Evolutionary conservation across 53 echinoderm and acorn worm genomes (phyloP), one percentile per base, ranked within the genome.

Genomic region (Arbacia lixula): DNA sequence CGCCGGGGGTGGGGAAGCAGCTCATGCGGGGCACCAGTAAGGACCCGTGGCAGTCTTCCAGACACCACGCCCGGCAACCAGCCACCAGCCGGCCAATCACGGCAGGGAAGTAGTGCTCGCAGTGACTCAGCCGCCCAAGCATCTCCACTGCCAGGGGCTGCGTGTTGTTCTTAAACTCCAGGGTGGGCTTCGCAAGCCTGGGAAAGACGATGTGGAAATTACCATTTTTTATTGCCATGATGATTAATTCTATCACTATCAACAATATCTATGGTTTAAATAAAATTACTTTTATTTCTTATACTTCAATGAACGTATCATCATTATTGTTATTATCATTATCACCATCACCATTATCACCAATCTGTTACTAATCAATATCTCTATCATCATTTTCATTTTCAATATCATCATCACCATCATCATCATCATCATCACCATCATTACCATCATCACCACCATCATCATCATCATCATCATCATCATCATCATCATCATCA

Each of bases 1-100:
- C 94, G 17, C 99, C 99, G n/a, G 99, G 99, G 52, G 90, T 84
- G 24, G 94, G 94, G 84, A 94, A 98, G 25, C 91, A 98, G 49
- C 90, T 89, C 61, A 92, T 85, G 14, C 83, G 77, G 34, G 99
- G 94, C 6, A 92, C 68, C 39, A 98, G 81, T 10, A 84, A 57
- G 14, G 85, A 76, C 35, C 72, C 49, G 41, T 53, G 58, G 26
- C 67, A 68, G 41, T 77, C 86, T 33, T 67, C 83, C 38, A 49
- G 73, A 53, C 85, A 98, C 83, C 80, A 57, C 3, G 87, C 76
- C 76, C 62, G 36, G 29, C 94, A 92, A 9, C 99, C 94, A 22
- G 86, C 66, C 37, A 98, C 79, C 46, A 98, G 68, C 19, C 83
- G 85, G 46, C 85, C 64, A 22, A 89, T 75, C 60, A 69, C 34